Base-by-base conservation (phyloP, 35 echinoderm and acorn worm species). In the Patiria miniata region DNA sequence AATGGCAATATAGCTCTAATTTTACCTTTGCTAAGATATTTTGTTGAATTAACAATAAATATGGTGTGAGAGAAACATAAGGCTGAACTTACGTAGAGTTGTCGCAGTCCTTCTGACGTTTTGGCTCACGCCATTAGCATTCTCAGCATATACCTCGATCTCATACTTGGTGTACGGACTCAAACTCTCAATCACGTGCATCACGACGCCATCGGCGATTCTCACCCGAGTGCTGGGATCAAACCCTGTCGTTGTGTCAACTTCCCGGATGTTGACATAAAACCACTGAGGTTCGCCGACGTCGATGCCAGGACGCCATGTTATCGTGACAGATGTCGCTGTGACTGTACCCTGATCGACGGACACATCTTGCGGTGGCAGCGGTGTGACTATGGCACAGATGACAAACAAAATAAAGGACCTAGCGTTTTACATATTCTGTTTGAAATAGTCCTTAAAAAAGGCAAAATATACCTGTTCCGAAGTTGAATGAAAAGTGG, bases 201-300 rank as follows among this genome's bases (percentile, higher is more conserved):
- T 23, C 8, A 61, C 8, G 34, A 16, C 65, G 8, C 0, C 65
- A 30, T 73, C 65, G 65, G 14, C 34, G 1, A 26, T 73, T 36
- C 34, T 73, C 19, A 10, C 29, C n/a, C 65, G 65, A 2, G 23
- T 73, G 65, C 29, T 23, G 65, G 65, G 65, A 7, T 73, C 65
- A 23, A 73, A 73, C 2, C 0, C 65, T 34, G 34, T 23, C 26
- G 26, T 73, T 34, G 65, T 73, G 21, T 26, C 65, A 22, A 73
- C 65, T 73, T 36, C 29, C 0, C 65, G 65, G 65, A 26, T 12
- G 29, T 73, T 73, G 23, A 73, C 65, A 7, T 28, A 34, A 73
- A 73, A 73, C 65, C 65, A 73, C 65, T 73, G 65, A 7, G 65
- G 14, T 34, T 73, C 65, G 65, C 65, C 65, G 19, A 18, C 65